Percentiles rank a stretch among this genome's conserved stretches.
These are phyloP conservation scores for Hypena proboscidalis DNA, from an alignment of 2,888 invertebrate genomes.

Conservation along the genomic window DNA sequence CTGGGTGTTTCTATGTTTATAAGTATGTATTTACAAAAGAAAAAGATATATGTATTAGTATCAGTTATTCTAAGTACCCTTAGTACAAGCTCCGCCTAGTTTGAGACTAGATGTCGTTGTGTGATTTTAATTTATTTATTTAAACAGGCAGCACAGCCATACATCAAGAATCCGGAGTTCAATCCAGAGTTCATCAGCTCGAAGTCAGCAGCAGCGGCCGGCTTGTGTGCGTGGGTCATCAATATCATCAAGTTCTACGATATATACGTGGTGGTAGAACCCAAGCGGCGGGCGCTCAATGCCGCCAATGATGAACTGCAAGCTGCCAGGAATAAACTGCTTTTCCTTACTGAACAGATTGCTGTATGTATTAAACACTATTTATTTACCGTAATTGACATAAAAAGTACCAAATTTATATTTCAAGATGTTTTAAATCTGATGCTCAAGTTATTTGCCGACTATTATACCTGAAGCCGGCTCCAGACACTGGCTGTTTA, in stretches of 20 bases:
- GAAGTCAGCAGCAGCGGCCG: conserved; percentile 96
- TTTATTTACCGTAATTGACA: not conserved
- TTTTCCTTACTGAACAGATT: conserved; percentile 90
- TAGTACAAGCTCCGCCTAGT: too few species aligned
- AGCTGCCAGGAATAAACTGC: conserved; percentile 92
- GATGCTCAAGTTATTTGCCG: too few species aligned
- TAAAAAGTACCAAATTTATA: too few species aligned
- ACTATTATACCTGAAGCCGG: too few species aligned
- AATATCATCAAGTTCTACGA: conserved; percentile 96
- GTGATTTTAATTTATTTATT: not conserved
- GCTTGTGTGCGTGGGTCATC: conserved; percentile 97
- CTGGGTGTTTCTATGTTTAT: too few species aligned
- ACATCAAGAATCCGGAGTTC: conserved; percentile 91
- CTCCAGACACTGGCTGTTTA: too few species aligned
- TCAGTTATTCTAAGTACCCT: too few species aligned
- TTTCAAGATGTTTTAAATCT: too few species aligned
- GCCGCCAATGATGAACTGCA: conserved; percentile 94
- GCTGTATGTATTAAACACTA: conserved; percentile 67
- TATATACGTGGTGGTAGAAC: conserved; percentile 96
- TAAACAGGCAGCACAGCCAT: conserved; percentile 79
- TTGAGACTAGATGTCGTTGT: too few species aligned
- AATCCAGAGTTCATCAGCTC: conserved; percentile 92
- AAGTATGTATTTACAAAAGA: too few species aligned
- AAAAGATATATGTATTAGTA: too few species aligned
- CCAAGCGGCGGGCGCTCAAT: conserved; percentile 93